A percentile compares a stretch with the other conserved stretches of the same genome.
phyloP scores from a whole-genome alignment of 2,797 vertebrate species.

The Brotogeris chrysoptera region DNA sequence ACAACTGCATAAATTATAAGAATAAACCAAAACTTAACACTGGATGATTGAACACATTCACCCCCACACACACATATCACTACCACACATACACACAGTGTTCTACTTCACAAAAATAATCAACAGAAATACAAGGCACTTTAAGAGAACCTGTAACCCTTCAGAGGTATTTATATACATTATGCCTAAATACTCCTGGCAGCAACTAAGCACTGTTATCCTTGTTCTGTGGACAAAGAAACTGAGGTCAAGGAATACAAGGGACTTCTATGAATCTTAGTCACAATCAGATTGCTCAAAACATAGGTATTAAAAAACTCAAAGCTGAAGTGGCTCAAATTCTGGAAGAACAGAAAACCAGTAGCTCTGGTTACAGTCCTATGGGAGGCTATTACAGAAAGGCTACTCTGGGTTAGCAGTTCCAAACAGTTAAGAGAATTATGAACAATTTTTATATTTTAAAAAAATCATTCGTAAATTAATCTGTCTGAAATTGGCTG shows the following conservation, averaged over 20 bases:
- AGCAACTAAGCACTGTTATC: not conserved
- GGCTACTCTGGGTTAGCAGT: not conserved
- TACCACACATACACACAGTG: not conserved
- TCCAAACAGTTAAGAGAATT: constrained; percentile 1
- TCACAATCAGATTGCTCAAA: not conserved
- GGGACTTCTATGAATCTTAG: not conserved
- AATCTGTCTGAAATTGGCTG: constrained; percentile 38
- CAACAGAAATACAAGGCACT: not conserved
- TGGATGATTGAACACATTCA: not conserved
- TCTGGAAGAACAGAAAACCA: not conserved
- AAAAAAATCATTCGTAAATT: constrained; percentile 37
- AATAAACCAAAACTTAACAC: constrained; percentile 38
- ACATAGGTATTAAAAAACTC: not conserved
- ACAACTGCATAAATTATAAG: constrained; percentile 33
- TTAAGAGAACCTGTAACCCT: not conserved
- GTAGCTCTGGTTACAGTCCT: not conserved
- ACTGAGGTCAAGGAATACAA: not conserved
- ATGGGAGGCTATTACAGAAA: not conserved
- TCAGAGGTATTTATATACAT: constrained; percentile 1
- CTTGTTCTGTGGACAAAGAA: not conserved
- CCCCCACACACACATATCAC: too few species aligned
- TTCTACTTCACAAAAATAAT: not conserved
- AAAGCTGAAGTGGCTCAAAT: not conserved
- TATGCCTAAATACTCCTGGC: not conserved
- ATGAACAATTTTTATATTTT: not conserved